Conservation (phyloP, 1,140 invertebrate species). For the Microplitis demolitor region DNA sequence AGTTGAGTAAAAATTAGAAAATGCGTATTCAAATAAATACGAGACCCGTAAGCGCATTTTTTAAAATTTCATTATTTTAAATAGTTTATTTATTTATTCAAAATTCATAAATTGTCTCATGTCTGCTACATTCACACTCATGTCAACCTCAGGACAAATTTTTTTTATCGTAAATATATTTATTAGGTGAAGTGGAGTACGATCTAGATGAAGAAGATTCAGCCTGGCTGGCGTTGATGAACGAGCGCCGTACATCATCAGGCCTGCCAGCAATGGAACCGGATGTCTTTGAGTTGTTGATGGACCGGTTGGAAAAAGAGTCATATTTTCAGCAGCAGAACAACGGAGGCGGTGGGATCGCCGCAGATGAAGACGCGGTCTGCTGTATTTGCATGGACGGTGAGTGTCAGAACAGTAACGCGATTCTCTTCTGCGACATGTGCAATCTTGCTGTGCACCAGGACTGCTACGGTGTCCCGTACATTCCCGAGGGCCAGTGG, state of each 20-base stretch:
- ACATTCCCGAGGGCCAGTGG: constrained; percentile 99
- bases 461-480: constrained; percentile 99
- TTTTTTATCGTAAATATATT: not conserved
- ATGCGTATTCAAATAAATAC: too few relatives aligned
- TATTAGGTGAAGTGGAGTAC: constrained; percentile 83
- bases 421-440: constrained; percentile 96
- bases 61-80: too few relatives aligned
- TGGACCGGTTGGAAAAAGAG: constrained; percentile 97
- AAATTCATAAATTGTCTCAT: too few relatives aligned
- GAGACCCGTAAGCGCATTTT: too few relatives aligned
- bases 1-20: too few relatives aligned
- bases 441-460: constrained; percentile 99
- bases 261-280: constrained; percentile 74
- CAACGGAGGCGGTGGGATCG: constrained; percentile 66
- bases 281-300: constrained; percentile 90
- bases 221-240: constrained; percentile 88
- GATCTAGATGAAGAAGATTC: constrained; percentile 98
- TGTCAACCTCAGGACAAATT: not conserved
- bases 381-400: constrained; percentile 96
- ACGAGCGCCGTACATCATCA: constrained; percentile 75
- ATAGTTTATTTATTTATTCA: not conserved
- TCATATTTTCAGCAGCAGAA: constrained; percentile 91
- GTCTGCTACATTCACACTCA: too few relatives aligned
- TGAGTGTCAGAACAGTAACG: constrained; percentile 95
- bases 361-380: constrained; percentile 96